phyloP scores from a whole-genome alignment of 92 coral and sea anemone species.

The Zoanthus sansibaricus region DNA sequence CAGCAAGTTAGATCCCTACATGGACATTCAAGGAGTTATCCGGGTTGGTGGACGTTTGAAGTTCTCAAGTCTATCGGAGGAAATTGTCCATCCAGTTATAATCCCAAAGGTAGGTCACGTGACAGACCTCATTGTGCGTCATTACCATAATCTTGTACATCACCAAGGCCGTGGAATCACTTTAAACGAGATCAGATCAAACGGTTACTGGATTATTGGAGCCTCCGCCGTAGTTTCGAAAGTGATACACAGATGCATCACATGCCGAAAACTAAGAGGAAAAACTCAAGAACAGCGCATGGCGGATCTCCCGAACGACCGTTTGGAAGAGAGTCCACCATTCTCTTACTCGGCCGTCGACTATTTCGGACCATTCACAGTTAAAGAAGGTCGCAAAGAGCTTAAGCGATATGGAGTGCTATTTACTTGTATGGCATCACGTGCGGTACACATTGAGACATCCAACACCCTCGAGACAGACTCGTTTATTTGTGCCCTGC shows the following conservation, averaged over 20 bases:
- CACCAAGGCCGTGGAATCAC: conserved; percentile 15
- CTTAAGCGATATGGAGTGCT: neutral
- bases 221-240: neutral
- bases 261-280: neutral
- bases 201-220: conserved; percentile 19
- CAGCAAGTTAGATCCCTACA: neutral
- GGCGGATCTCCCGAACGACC: conserved; percentile 3
- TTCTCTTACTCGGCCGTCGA: conserved; percentile 6
- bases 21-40: neutral
- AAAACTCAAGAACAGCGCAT: neutral
- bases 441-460: neutral
- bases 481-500: neutral
- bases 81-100: neutral
- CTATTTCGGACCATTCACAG: neutral
- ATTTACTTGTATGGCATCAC: too few relatives aligned
- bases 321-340: neutral
- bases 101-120: conserved; percentile 9
- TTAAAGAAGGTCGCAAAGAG: neutral
- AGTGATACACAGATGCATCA: neutral
- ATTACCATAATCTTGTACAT: neutral
- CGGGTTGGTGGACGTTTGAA: neutral
- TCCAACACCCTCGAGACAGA: neutral
- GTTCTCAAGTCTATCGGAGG: neutral
- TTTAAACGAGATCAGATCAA: conserved; percentile 11
- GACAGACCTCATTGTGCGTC: neutral